Evolutionary conservation across 2,113 vertebrate genomes (phyloP).

Genomic region (Gasterosteus aculeatus): DNA sequence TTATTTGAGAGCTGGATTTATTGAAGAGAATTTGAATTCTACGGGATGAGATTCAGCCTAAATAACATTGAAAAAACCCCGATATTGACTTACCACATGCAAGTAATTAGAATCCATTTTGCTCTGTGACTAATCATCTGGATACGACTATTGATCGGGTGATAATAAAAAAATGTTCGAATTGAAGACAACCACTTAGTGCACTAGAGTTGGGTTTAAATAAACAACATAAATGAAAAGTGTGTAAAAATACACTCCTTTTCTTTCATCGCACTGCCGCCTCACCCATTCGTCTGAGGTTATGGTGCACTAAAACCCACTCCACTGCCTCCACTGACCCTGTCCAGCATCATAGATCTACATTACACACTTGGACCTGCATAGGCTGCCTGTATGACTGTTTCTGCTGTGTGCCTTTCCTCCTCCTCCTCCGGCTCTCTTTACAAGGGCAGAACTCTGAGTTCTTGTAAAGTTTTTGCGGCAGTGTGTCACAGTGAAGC

Average conservation of each 20-base stretch:
- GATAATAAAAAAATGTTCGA: not conserved
- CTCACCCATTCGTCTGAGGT: conserved; percentile 62
- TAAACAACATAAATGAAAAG: no score
- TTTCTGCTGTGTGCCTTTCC: conserved; percentile 39
- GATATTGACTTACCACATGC: conserved; percentile 44
- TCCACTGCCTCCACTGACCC: conserved; percentile 69
- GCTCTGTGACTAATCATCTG: conserved; percentile 25
- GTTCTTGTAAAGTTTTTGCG: conserved; percentile 49
- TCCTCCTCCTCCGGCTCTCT: conserved; percentile 7
- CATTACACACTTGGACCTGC: conserved; percentile 58
- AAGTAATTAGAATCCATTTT: conserved; percentile 37
- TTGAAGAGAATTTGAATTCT: conserved; percentile 42
- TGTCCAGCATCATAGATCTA: conserved; percentile 67
- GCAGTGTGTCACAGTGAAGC: conserved; percentile 17
- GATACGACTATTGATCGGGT: conserved; percentile 13
- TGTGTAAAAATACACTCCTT: not conserved
- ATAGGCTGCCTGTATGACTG: conserved; percentile 62
- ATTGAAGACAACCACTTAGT: not conserved
- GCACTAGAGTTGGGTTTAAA: not conserved
- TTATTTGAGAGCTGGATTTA: conserved; percentile 55
- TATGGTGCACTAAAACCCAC: conserved; percentile 70
- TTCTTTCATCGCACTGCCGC: not conserved
- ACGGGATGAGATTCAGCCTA: conserved; percentile 42
- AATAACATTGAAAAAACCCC: conserved; percentile 27
- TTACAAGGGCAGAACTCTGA: conserved; percentile 60